Conservation (phyloP, 2,113 vertebrate genomes). For the Penelope pileata region DNA sequence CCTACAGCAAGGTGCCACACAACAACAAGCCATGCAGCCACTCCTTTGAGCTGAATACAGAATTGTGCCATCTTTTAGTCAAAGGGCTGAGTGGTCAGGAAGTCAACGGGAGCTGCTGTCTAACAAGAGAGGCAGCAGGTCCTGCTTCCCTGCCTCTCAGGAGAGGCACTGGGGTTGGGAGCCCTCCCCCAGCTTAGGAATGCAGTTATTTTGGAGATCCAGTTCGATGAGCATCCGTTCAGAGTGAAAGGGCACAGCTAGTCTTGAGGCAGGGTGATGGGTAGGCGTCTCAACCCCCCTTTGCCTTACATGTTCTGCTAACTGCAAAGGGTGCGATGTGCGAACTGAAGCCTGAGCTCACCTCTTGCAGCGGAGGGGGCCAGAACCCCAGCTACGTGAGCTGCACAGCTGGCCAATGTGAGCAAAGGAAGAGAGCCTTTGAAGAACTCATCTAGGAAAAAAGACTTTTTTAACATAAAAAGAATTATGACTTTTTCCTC, state of each 20-base stretch:
- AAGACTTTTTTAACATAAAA: background rate
- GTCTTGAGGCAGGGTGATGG: background rate
- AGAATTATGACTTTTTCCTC: background rate
- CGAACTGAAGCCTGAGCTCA: background rate
- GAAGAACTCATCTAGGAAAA: background rate
- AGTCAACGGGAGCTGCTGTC: background rate
- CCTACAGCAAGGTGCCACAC: background rate
- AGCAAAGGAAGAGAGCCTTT: background rate
- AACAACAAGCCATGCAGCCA: background rate
- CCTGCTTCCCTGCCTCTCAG: background rate
- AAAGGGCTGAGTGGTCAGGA: background rate
- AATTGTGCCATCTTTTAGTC: background rate
- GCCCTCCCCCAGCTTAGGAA: background rate
- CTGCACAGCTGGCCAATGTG: background rate
- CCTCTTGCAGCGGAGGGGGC: background rate
- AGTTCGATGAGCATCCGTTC: background rate
- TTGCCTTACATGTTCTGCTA: background rate
- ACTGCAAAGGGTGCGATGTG: background rate
- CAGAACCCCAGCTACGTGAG: background rate
- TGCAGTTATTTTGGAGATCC: background rate
- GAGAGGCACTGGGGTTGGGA: background rate
- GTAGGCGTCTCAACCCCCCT: background rate
- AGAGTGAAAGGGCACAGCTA: background rate
- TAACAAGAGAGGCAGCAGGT: background rate
- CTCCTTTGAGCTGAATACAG: background rate